These are phyloP conservation scores for Montipora sp. DNA, from an alignment of 64 coral and sea anemone species.

Conservation along the genomic window DNA sequence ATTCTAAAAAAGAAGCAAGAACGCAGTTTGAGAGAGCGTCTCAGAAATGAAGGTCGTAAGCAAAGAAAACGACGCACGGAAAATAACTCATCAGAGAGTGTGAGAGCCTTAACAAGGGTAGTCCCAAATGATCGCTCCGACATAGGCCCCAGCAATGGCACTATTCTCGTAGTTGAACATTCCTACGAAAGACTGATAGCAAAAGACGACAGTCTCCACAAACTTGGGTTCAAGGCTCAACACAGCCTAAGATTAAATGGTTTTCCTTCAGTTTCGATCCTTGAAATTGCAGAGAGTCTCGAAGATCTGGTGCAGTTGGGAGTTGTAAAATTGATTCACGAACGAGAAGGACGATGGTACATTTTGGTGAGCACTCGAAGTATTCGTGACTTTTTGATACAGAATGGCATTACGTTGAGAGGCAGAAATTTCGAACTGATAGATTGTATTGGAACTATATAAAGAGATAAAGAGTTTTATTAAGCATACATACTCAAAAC, in stretches of 20 bases:
- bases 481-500: too few relatives aligned
- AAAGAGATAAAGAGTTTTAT: neutral
- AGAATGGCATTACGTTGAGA: conserved; percentile 34
- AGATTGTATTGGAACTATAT: neutral
- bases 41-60: neutral
- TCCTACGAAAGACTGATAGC: neutral
- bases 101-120: neutral
- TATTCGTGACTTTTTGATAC: conserved; percentile 46
- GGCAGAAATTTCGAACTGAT: conserved; percentile 60
- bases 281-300: conserved; percentile 69
- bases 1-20: conserved; percentile 2
- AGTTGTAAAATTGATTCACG: conserved; percentile 63
- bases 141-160: neutral
- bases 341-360: conserved; percentile 21
- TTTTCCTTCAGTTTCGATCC: conserved; percentile 53
- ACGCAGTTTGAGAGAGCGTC: neutral
- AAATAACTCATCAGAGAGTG: neutral
- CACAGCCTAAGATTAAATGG: neutral
- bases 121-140: neutral
- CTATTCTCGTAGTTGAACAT: conserved; percentile 72
- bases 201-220: conserved; percentile 50
- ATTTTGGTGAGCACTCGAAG: conserved; percentile 31
- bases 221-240: conserved; percentile 73
- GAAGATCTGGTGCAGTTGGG: conserved; percentile 55
- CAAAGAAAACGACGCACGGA: neutral